Base-by-base conservation (phyloP, 1,140 invertebrate genomes). In the Brachionus paranguensis region DNA sequence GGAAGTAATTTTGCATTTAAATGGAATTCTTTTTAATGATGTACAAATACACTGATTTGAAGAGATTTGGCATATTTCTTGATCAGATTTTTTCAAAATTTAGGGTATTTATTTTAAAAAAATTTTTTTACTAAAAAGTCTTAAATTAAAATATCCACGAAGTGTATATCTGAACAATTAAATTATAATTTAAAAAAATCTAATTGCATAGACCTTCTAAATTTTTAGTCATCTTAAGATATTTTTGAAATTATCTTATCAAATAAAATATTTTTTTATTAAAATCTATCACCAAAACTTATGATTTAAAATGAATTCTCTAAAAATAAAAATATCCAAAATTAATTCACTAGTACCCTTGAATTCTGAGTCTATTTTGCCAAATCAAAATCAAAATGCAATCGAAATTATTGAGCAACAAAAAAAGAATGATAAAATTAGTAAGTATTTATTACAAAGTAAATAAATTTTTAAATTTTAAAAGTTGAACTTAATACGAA, bases 401-500 rank as follows among this genome's bases (percentile, higher is more conserved):
- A 43, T 10, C 17, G 37, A 72, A 43, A 17, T n/a, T 6, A 72
- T 41, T 17, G 37, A 41, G 17, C 41, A 41, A 45, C 29, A 41
- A n/a, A 14, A 20, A 41, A 43, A 43, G 37, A n/a, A 72, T 72
- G 10, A 43, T 2, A 41, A 72, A 72, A 72, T 72, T 2, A 72
- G 68, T 72, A 72, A 72, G 8, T 20, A 11, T 41, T 43, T 20
- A 7, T 37, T 37, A 37, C 4, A 7, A 3, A 7, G 33, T 7
- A 37, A 37, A 37, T 7, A 6, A 37, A 37, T 37, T 37, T 0
- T 6, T 37, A 20, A 41, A 43, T 43, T 43, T 11, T 45, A 43
- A 41, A 45, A 72, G 43, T 76, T 29, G 72, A 76, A 45, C 20
- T 74, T 10, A 74, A 76, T 50, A 76, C 72, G 12, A 76, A 76